These are phyloP conservation scores for Craniophora ligustri DNA, from an alignment of 2,888 invertebrate genomes.

Conservation along the genomic window DNA sequence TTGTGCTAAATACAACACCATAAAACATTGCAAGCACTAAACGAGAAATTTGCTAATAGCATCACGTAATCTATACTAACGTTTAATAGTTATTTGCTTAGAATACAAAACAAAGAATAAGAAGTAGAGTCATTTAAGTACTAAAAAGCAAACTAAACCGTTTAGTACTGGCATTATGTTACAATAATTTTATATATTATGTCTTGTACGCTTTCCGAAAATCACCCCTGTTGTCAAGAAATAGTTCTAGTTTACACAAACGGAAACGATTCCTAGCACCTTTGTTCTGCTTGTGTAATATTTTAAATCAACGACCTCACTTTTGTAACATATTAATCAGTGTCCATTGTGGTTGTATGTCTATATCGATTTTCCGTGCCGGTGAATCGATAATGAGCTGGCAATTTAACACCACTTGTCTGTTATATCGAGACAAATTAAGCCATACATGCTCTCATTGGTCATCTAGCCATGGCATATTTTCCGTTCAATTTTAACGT, in stretches of 20 bases:
- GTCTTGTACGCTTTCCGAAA: too few relatives aligned
- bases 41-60: conserved; percentile 17
- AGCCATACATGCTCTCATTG: conserved; percentile 41
- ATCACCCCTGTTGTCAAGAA: neutral
- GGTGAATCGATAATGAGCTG: conserved; percentile 19
- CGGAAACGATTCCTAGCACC: neutral
- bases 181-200: too few relatives aligned
- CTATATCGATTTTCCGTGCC: conserved; percentile 32
- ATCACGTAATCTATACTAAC: neutral
- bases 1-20: conserved; percentile 19
- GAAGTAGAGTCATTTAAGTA: too few relatives aligned
- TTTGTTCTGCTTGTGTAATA: neutral
- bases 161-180: too few relatives aligned
- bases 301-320: neutral
- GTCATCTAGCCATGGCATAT: conserved; percentile 57
- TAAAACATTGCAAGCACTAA: conserved; percentile 28
- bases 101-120: too few relatives aligned
- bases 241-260: neutral
- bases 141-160: too few relatives aligned
- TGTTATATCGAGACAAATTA: conserved; percentile 43
- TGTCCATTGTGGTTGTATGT: neutral
- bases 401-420: conserved; percentile 49
- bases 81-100: too few relatives aligned
- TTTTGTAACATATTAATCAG: neutral
- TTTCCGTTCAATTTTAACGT: conserved; percentile 50